Percentiles rank a stretch among this genome's conserved stretches.
These are phyloP conservation scores for Enteromius argenteus DNA, from an alignment of 2,797 vertebrate species.

Conservation along the genomic window DNA sequence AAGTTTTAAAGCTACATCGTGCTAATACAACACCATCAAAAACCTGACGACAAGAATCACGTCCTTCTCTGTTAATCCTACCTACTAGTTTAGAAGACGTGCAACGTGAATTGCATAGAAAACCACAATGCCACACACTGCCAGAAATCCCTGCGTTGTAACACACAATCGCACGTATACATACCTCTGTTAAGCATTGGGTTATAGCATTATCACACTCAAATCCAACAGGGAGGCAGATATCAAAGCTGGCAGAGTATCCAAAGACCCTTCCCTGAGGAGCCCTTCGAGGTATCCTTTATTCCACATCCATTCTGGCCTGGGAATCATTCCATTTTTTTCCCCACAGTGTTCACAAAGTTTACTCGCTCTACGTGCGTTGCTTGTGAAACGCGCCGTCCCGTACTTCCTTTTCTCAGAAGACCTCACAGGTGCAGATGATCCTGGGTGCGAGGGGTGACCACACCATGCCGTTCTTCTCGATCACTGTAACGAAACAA, in stretches of 20 bases:
- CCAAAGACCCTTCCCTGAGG: constrained; percentile 62
- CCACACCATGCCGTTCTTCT: constrained; percentile 45
- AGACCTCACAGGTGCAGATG: constrained; percentile 50
- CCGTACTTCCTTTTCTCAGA: constrained; percentile 51
- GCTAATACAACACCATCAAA: constrained; percentile 18
- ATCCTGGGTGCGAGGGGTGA: constrained; percentile 50
- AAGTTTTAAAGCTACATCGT: constrained; percentile 29
- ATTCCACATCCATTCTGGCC: constrained; percentile 64
- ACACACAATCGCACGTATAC: constrained; percentile 51
- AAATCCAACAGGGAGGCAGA: constrained; percentile 64
- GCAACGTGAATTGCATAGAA: constrained; percentile 5
- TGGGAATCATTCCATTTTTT: constrained; percentile 65
- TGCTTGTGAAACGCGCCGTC: constrained; percentile 44
- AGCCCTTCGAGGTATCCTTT: constrained; percentile 63
- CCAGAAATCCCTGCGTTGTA: constrained; percentile 29
- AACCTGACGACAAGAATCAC: constrained; percentile 12
- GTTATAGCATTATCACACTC: constrained; percentile 68
- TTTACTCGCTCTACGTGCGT: constrained; percentile 46
- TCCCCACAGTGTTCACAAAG: constrained; percentile 29
- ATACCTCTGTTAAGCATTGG: constrained; percentile 68
- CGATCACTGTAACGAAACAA: constrained; percentile 38
- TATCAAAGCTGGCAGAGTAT: constrained; percentile 61
- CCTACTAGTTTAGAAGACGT: constrained; percentile 15
- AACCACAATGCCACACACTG: constrained; percentile 21
- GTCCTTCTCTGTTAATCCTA: background rate